A percentile compares a stretch with the other conserved stretches of the same genome.
These are phyloP conservation scores for Eulemur mongoz DNA, from an alignment of 2,797 vertebrate species.

Conservation along the genomic window DNA sequence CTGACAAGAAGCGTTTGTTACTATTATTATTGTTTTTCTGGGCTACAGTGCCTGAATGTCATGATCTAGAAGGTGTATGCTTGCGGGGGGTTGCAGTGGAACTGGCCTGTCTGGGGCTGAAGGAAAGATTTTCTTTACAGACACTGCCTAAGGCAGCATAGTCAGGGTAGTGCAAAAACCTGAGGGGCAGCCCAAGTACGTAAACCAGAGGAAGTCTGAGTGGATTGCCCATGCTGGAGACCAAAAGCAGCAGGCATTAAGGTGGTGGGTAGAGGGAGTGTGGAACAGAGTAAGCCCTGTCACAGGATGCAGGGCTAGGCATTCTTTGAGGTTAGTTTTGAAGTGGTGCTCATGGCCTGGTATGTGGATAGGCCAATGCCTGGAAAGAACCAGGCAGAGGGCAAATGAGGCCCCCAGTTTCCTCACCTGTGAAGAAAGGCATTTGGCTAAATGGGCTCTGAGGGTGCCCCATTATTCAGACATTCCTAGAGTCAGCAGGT, in stretches of 20 bases:
- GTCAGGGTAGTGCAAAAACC: background rate
- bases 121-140: background rate
- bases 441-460: background rate
- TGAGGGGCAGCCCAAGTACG: background rate
- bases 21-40: constrained; percentile 21
- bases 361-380: background rate
- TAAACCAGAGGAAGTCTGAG: background rate
- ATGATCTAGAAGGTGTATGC: background rate
- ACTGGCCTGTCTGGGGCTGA: background rate
- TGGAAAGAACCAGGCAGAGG: background rate
- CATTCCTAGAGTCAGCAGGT: background rate
- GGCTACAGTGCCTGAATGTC: background rate
- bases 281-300: background rate
- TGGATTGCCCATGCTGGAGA: background rate
- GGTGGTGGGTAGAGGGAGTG: rapidly evolving
- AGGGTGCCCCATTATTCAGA: background rate
- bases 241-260: background rate
- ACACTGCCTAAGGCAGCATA: background rate
- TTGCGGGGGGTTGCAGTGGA: background rate
- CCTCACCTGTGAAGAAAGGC: background rate
- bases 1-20: constrained; percentile 19
- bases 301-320: background rate
- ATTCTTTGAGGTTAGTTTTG: background rate
- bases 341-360: background rate
- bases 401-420: background rate